These are phyloP conservation scores for Magallana ariakensis DNA, from an alignment of 1,140 invertebrate species.

Conservation along the genomic window DNA sequence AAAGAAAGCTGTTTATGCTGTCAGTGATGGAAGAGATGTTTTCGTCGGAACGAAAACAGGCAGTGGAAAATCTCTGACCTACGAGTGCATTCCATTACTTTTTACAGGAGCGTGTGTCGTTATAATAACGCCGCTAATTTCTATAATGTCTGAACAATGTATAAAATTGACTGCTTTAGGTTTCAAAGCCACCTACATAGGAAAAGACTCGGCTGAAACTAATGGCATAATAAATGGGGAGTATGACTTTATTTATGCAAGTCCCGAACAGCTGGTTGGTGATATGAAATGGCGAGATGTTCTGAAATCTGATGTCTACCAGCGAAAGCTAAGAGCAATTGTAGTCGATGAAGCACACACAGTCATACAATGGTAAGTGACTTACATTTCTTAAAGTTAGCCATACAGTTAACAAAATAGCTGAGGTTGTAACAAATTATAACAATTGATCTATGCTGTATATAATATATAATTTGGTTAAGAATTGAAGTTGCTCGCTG, in stretches of 20 bases:
- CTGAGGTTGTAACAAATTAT: too few relatives aligned
- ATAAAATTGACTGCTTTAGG: conserved; percentile 27
- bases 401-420: too few relatives aligned
- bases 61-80: conserved; percentile 45
- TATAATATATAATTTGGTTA: too few relatives aligned
- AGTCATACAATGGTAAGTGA: too few relatives aligned
- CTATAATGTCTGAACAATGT: conserved; percentile 43
- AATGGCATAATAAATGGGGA: conserved; percentile 7
- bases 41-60: conserved; percentile 48
- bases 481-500: too few relatives aligned
- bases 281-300: conserved; percentile 42
- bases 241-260: conserved; percentile 38
- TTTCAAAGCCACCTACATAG: conserved; percentile 48
- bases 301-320: conserved; percentile 18
- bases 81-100: conserved; percentile 35
- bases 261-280: conserved; percentile 33
- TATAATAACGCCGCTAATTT: conserved; percentile 33
- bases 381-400: too few relatives aligned
- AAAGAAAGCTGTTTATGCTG: conserved; percentile 25
- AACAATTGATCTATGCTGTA: too few relatives aligned
- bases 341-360: too few relatives aligned
- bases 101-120: neutral
- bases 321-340: too few relatives aligned
- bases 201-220: conserved; percentile 6
- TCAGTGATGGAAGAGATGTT: conserved; percentile 41